phyloP scores from a whole-genome alignment of 2,797 vertebrate genomes.

The Aldrovandia affinis region DNA sequence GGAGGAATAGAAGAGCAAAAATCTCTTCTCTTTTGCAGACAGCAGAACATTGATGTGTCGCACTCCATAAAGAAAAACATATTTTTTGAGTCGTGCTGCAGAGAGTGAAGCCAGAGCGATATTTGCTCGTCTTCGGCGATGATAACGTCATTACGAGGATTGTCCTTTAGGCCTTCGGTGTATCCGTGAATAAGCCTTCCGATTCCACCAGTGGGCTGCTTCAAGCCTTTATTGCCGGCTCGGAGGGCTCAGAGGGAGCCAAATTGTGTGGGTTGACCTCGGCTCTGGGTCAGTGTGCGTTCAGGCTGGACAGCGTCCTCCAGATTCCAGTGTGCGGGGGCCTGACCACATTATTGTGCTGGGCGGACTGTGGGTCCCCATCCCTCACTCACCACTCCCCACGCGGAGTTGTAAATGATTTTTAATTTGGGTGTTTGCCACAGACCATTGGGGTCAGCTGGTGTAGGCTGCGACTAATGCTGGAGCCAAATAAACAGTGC shows the following conservation, averaged over 20 bases:
- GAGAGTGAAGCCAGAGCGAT: conserved; percentile 24
- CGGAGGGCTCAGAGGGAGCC: not conserved
- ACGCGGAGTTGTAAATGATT: not conserved
- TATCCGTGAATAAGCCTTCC: conserved; percentile 22
- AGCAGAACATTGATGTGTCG: conserved; percentile 34
- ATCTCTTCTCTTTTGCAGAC: conserved; percentile 14
- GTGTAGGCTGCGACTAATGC: not conserved
- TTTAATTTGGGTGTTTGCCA: not conserved
- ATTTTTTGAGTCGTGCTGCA: conserved; percentile 17
- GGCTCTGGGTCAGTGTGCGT: not conserved
- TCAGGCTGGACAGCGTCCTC: not conserved
- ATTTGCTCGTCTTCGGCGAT: conserved; percentile 30
- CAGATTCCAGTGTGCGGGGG: not conserved
- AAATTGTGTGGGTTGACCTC: not conserved
- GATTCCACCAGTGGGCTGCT: not conserved
- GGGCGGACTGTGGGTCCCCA: not conserved
- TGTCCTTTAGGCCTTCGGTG: not conserved
- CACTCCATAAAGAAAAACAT: conserved; percentile 30
- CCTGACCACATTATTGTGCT: not conserved
- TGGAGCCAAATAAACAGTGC: not conserved
- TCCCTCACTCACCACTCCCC: too few relatives aligned
- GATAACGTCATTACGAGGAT: conserved; percentile 28
- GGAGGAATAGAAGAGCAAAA: conserved; percentile 18
- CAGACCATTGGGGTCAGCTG: not conserved
- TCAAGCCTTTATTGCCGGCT: not conserved